Conservation (phyloP, 2,113 vertebrate species). For the Scatophagus argus region DNA sequence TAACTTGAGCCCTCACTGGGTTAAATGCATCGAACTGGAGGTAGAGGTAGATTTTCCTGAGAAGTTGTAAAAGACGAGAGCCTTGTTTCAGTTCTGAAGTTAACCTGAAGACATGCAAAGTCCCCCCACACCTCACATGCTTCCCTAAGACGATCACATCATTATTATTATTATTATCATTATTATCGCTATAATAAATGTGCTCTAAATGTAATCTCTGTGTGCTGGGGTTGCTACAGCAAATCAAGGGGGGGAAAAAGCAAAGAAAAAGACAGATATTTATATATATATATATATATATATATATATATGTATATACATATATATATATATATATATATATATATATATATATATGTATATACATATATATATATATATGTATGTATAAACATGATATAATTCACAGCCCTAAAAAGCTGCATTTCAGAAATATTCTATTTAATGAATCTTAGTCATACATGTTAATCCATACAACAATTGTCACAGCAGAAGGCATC, state of each 20-base stretch:
- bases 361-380: too few species aligned
- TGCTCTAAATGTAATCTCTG: conserved; percentile 74
- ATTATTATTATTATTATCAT: conserved; percentile 42
- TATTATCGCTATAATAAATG: conserved; percentile 61
- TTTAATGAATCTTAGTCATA: conserved; percentile 75
- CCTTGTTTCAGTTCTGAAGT: conserved; percentile 69
- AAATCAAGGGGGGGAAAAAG: conserved; percentile 42
- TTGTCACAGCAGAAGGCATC: conserved; percentile 86
- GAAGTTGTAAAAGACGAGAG: conserved; percentile 75
- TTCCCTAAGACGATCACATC: conserved; percentile 70
- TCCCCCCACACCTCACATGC: conserved; percentile 38
- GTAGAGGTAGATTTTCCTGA: conserved; percentile 88
- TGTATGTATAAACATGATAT: conserved; percentile 71
- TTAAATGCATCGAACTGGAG: conserved; percentile 81
- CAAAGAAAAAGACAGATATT: too few species aligned
- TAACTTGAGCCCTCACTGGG: conserved; percentile 75
- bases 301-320: too few species aligned
- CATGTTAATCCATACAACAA: conserved; percentile 76
- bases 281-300: too few species aligned
- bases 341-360: too few species aligned
- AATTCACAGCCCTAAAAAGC: conserved; percentile 73
- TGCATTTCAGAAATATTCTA: conserved; percentile 71
- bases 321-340: too few species aligned
- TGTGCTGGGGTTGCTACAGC: conserved; percentile 65
- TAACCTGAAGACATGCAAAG: conserved; percentile 57